Base-by-base conservation (phyloP, 2,888 invertebrate species). In the Ryuthela nishihirai region DNA sequence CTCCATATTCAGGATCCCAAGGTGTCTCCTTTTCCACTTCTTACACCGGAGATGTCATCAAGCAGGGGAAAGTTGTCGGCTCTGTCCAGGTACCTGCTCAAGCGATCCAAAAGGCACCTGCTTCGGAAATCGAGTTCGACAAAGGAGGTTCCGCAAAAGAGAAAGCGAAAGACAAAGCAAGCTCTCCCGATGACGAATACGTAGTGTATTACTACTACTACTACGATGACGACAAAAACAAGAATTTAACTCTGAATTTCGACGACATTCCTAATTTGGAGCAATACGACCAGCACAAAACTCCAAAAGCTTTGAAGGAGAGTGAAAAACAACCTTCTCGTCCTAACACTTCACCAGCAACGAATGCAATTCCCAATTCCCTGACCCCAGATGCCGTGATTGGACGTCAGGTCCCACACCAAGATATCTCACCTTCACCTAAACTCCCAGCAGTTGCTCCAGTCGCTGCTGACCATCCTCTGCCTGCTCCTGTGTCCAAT, bases 121-220 rank as follows among this genome's bases (percentile, higher is more conserved):
- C 47, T 3, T 47, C 47, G 9, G 47, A 47, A 18, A 47, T 47
- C 38, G 21, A 47, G n/a, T 47, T 47, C 25, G 38, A 47, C 38
- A 47, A 47, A 36, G 47, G 38, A 47, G 20, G 38, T 1, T 10
- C 18, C 15, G 47, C 38, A 12, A 47, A 47, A 20, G 47, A 47
- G 7, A 47, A 47, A 26, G 47, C 23, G 10, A n/a, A n/a, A n/a
- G n/a, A n/a, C n/a, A n/a, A n/a, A n/a, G 25, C 38, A 9, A 44
- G 21, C 15, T 15, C 26, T 10, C 10, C 36, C 21, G 47, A 47
- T 23, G 47, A 47, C 12, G n/a, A 40, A 5, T 36, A 39, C 26
- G 47, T 47, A n/a, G 20, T 39, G 20, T 47, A 47, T n/a, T 47
- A 47, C 23, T 47, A 47, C 47, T 47, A 47, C 12, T 47, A 47